Base-by-base conservation (phyloP, 2,888 invertebrate species). In the Pseudococcus viburni region DNA sequence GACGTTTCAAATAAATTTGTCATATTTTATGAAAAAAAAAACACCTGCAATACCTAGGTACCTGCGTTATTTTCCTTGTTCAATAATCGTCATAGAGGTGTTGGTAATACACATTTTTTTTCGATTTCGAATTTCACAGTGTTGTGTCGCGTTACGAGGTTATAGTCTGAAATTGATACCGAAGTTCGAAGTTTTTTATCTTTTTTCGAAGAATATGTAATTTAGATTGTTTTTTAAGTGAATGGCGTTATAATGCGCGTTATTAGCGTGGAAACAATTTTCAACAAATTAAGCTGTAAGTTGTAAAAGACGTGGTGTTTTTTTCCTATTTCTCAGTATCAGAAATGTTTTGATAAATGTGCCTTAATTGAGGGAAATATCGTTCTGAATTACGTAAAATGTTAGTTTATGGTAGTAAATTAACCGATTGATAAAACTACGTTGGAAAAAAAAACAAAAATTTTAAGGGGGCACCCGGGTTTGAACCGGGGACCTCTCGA, bases 401-500 rank as follows among this genome's bases (percentile, higher is more conserved):
- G 26, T 33, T 59, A 0, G 5, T 19, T 6, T 19, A 5, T 5
- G 11, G 19, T 59, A n/a, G 6, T 59, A 6, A 59, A 2, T 6
- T 19, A 59, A 19, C 19, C 0, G 0, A 7, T 59, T 6, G 59
- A 19, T 19, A 9, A 33, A 64, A 68, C 26, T 33, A 86, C 12
- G 19, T 26, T 64, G 0, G 59, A 33, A 84, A 46, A 42, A 19
- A 77, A 89, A 89, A 22, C 19, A 46, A 85, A 90, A 90, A 90
- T 85, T 48, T 55, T n/a, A 90, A 93, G 94, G 94, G 94, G 94
- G 93, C 94, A 94, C 94, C 94, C 94, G 94, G 94, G 94, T 94
- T 94, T 94, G 94, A 94, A 94, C 94, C 94, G 93, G 94, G 94
- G 94, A 94, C 94, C 94, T 94, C 94, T 94, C 94, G 94, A 94